Base-by-base conservation (phyloP, 2,113 vertebrate genomes). In the Callopanchax toddi region DNA sequence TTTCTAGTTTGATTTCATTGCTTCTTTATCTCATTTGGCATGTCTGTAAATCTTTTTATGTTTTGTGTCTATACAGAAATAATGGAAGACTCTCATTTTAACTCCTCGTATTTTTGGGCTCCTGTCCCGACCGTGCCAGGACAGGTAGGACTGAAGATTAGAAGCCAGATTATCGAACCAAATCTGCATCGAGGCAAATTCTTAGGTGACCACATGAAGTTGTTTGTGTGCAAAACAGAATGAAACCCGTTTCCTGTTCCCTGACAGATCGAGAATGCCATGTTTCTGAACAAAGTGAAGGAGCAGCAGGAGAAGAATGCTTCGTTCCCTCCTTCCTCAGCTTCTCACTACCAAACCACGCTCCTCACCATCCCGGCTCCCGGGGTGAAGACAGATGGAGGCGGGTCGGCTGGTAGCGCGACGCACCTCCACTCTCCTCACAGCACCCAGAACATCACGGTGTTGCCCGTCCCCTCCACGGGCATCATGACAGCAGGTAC, bases 81-180 rank as follows among this genome's bases (percentile, higher is more conserved):
- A 91, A 99, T 99, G 97, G 97, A 99, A 92, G 97, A 99, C 90
- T 97, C 97, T 92, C 96, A 98, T 90, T 99, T 99, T 90, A 99
- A 97, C 91, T 97, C 96, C 74, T 96, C 96, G 0, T 99, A 99
- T 91, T 99, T 98, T 92, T 99, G 97, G 97, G 96, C 97, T 81
- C 95, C 94, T 16, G 93, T 97, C 68, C 94, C 95, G 62, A 93
- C 96, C 2, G 94, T 98, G 72, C 95, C 95, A 48, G 96, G 95
- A 90, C 97, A 97, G 95, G 96, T 98, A 91, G 86, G 66, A 23
- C 12, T 22, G n/a, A n/a, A n/a, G n/a, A n/a, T n/a, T n/a, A n/a
- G n/a, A n/a, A n/a, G n/a, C n/a, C n/a, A n/a, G n/a, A n/a, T n/a
- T n/a, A n/a, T n/a, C n/a, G n/a, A n/a, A n/a, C n/a, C 21, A 23